phyloP scores from a whole-genome alignment of 2,113 vertebrate genomes.

The Microcebus ravelobensis region DNA sequence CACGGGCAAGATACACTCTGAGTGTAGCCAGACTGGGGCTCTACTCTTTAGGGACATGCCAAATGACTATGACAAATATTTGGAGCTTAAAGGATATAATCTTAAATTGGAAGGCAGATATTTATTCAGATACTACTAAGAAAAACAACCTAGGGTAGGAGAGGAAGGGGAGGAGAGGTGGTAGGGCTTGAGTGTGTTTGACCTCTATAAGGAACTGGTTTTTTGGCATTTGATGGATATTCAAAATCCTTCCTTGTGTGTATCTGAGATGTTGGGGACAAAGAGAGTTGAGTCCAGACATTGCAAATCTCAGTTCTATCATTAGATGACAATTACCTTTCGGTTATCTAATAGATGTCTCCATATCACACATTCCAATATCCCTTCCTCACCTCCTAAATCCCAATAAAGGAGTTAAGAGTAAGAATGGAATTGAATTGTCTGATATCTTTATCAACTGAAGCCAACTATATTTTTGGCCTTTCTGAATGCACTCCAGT shows the following conservation, averaged over 20 bases:
- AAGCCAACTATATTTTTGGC: background rate
- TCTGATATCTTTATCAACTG: background rate
- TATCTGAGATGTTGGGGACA: background rate
- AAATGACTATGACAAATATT: background rate
- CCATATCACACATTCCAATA: background rate
- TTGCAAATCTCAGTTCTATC: background rate
- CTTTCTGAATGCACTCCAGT: background rate
- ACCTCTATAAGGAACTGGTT: background rate
- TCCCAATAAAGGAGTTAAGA: background rate
- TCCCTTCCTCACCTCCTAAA: background rate
- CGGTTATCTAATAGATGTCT: background rate
- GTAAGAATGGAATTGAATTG: background rate
- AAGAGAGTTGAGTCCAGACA: background rate
- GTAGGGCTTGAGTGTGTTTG: fast-evolving
- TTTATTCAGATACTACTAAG: background rate
- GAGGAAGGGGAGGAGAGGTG: too few species aligned
- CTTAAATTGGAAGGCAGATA: background rate
- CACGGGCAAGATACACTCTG: fast-evolving
- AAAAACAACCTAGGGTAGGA: fast-evolving
- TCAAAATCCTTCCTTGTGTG: background rate
- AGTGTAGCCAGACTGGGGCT: background rate
- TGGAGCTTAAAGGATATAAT: background rate
- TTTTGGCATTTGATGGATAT: background rate
- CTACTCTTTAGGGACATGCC: background rate
- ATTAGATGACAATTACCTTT: background rate